Conservation (phyloP, 2,888 invertebrate genomes). For the Keiferia lycopersicella region DNA sequence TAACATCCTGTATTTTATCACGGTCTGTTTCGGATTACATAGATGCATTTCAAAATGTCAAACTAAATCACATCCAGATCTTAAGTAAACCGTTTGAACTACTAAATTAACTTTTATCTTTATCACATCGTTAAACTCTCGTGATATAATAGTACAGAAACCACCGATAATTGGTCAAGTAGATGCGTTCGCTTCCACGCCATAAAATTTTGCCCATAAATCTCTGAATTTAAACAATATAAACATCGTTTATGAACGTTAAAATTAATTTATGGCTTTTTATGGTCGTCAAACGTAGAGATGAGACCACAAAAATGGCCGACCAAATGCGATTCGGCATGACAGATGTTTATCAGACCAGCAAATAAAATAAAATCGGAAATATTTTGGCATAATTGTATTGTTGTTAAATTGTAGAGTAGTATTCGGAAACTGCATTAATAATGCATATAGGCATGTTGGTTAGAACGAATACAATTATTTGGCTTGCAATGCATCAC, state of each 20-base stretch:
- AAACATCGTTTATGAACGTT: slow-evolving; percentile 17
- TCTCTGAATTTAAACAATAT: slow-evolving; percentile 18
- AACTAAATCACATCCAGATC: neutral
- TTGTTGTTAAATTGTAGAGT: too few relatives aligned
- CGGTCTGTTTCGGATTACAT: neutral
- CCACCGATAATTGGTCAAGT: slow-evolving; percentile 12
- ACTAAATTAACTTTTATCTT: slow-evolving; percentile 9
- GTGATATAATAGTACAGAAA: neutral
- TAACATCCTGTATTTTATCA: too few relatives aligned
- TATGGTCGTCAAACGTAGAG: slow-evolving; percentile 10
- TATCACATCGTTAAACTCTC: neutral
- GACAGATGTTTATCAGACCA: slow-evolving; percentile 12
- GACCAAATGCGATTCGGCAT: neutral
- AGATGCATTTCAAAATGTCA: neutral
- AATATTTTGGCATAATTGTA: slow-evolving; percentile 1
- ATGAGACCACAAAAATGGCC: slow-evolving; percentile 3
- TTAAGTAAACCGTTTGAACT: neutral
- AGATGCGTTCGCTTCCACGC: neutral
- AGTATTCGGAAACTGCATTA: neutral
- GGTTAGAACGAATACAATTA: too few relatives aligned
- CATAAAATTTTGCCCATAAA: slow-evolving; percentile 18
- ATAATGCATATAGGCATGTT: too few relatives aligned
- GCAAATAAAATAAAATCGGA: slow-evolving; percentile 7
- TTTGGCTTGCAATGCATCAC: too few relatives aligned
- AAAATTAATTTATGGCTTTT: slow-evolving; percentile 21